Evolutionary conservation across 30 jellyfish, hydroid and myxozoan genomes (phyloP), one percentile per base, ranked within the genome.

Genomic region (Turritopsis dohrnii): DNA sequence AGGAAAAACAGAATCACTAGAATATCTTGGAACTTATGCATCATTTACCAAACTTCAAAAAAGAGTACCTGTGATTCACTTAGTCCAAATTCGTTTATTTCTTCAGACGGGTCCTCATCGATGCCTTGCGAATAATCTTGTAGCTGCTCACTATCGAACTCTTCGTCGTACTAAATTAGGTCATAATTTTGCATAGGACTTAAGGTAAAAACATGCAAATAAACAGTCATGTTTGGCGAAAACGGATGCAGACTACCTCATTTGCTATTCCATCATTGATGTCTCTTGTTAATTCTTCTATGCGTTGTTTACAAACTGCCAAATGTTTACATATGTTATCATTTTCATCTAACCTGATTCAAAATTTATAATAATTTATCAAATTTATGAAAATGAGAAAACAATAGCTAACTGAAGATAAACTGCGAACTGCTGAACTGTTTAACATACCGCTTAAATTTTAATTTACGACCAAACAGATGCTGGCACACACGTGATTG

Each of bases 71-170:
- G 76, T 66, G 76, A 66, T 26, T 66, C 76, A 8, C 29, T 21
- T 26, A 66, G 29, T 21, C 76, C 76, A 9, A 66, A 66, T 26
- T 66, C 27, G 76, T 21, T 66, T 66, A 17, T 21, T 66, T 66
- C 60, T 41, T 41, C 60, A 3, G 17, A 21, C 17, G 76, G 76
- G 76, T 66, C 76, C 8, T 66, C 76, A 17, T 66, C 29, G 17
- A 21, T 66, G 29, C 8, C 17, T 26, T 21, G 29, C 27, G 27
- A 21, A 26, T 66, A 21, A 21, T 66, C 76, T 9, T 17, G 29
- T 66, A 3, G 76, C 76, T 66, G 76, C 16, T 66, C 76, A 66
- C 76, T 66, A 7, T 66, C 76, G 17, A 21, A 66, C 27, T 66
- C 76, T 3, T 21, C 27, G 27, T 66, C 60, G 13, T 3, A 41